Percentiles rank a stretch among this genome's conserved stretches.
phyloP scores from a whole-genome alignment of 2,888 invertebrate genomes.

The Toxonevra muliebris region DNA sequence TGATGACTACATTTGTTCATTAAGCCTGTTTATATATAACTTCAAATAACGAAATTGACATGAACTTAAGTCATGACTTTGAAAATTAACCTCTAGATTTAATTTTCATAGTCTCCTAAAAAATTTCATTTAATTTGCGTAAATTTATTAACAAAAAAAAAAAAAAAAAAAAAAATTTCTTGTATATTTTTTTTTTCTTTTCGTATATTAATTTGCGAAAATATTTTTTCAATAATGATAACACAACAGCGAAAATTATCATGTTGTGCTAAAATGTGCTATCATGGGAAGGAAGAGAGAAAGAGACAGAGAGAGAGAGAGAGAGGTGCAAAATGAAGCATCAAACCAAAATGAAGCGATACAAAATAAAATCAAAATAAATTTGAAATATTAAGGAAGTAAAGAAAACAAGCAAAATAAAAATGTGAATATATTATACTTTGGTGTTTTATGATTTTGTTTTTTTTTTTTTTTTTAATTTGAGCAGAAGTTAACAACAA shows the following conservation, averaged over 20 bases:
- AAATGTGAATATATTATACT: background rate
- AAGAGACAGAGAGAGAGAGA: background rate
- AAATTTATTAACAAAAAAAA: too few species aligned
- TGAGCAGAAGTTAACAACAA: constrained; percentile 20
- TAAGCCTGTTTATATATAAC: too few species aligned
- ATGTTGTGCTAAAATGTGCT: background rate
- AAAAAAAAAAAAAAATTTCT: background rate
- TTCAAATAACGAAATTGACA: too few species aligned
- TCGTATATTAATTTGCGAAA: background rate
- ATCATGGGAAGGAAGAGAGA: background rate
- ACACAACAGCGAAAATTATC: background rate
- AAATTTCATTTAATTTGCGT: background rate
- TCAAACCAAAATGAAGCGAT: too few species aligned
- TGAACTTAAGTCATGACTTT: too few species aligned
- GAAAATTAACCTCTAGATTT: too few species aligned
- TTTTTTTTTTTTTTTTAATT: constrained; percentile 7
- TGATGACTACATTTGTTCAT: too few species aligned
- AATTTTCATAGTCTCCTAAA: too few species aligned
- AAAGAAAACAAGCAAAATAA: background rate
- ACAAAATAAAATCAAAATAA: background rate
- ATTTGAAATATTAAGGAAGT: background rate
- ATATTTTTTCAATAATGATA: background rate
- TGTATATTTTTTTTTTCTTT: background rate
- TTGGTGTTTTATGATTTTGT: background rate
- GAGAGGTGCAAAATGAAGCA: too few species aligned